A percentile compares a stretch with the other conserved stretches of the same genome.
These are phyloP conservation scores for Parnassius mnemosyne DNA, from an alignment of 2,888 invertebrate species.

Conservation along the genomic window DNA sequence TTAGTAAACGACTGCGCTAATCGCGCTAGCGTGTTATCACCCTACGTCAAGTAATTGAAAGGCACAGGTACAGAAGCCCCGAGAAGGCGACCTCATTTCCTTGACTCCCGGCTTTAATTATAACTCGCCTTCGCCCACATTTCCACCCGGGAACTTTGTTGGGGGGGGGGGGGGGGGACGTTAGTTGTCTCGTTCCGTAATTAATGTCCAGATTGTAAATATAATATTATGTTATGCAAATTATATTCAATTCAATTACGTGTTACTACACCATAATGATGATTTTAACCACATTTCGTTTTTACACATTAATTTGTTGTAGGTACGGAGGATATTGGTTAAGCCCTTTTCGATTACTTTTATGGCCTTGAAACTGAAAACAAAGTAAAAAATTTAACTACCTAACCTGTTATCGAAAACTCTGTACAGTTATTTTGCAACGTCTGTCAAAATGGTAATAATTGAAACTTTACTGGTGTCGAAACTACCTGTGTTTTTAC, in stretches of 20 bases:
- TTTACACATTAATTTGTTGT: neutral
- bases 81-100: conserved; percentile 49
- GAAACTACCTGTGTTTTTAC: conserved; percentile 44
- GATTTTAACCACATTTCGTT: neutral
- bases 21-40: conserved; percentile 38
- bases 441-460: conserved; percentile 49
- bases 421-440: conserved; percentile 29
- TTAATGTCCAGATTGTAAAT: conserved; percentile 29
- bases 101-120: conserved; percentile 50
- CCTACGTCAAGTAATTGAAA: conserved; percentile 39
- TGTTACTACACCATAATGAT: neutral
- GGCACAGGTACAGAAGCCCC: conserved; percentile 35
- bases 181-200: conserved; percentile 32
- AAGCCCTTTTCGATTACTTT: neutral
- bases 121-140: conserved; percentile 46
- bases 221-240: conserved; percentile 3
- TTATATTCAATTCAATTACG: neutral
- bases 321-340: neutral
- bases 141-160: conserved; percentile 28
- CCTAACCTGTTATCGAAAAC: conserved; percentile 4
- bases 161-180: conserved; percentile 5
- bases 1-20: conserved; percentile 20
- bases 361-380: conserved; percentile 5
- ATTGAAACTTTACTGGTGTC: conserved; percentile 12
- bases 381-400: conserved; percentile 11